Conservation (phyloP, 2,888 invertebrate species). For the Halictus quadricinctus region DNA sequence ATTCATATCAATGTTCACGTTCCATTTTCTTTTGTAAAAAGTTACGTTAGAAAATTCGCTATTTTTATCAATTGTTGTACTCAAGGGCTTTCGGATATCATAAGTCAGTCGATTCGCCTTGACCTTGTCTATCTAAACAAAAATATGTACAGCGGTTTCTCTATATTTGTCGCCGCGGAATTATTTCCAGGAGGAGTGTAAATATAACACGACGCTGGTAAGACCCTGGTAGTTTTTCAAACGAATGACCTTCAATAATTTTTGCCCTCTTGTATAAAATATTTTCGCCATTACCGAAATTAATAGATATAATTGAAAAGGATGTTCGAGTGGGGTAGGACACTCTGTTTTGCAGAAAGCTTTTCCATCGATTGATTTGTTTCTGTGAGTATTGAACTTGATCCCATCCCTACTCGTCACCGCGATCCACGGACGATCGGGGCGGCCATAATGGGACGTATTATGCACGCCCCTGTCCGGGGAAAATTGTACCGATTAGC, state of each 20-base stretch:
- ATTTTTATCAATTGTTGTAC: neutral
- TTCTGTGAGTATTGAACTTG: neutral
- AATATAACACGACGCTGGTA: no score
- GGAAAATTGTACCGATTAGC: conserved; percentile 69
- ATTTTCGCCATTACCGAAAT: neutral
- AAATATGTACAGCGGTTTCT: neutral
- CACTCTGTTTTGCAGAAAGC: neutral
- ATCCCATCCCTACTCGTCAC: neutral
- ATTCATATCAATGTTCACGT: no score
- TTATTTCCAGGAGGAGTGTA: no score
- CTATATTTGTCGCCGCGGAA: no score
- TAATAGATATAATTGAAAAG: neutral
- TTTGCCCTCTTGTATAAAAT: neutral
- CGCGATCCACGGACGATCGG: conserved; percentile 56
- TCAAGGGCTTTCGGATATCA: neutral
- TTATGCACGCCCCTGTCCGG: conserved; percentile 55
- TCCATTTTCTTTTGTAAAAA: neutral
- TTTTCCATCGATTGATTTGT: no score
- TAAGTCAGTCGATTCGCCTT: no score
- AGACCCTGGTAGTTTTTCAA: no score
- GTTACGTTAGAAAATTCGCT: neutral
- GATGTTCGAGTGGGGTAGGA: neutral
- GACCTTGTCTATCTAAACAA: neutral
- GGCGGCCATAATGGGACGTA: conserved; percentile 57
- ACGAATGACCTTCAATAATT: no score